These are phyloP conservation scores for Euura lappo DNA, from an alignment of 1,140 invertebrate species.

Conservation along the genomic window DNA sequence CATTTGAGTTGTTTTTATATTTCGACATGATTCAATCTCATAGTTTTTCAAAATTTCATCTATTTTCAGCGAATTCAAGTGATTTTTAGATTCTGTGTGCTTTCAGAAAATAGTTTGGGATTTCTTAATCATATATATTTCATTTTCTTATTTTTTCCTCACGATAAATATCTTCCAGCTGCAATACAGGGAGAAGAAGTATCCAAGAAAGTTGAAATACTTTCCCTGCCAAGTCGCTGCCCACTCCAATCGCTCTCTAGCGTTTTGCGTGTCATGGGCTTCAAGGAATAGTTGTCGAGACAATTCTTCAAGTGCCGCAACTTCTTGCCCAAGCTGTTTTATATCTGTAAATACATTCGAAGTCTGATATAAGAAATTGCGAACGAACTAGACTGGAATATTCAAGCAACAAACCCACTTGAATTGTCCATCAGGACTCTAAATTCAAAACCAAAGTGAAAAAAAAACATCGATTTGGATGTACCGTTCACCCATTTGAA, in stretches of 20 bases:
- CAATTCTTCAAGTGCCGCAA: constrained; percentile 87
- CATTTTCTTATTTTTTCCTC: constrained; percentile 53
- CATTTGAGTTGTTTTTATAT: no score
- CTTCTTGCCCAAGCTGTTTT: constrained; percentile 84
- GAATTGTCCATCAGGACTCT: no score
- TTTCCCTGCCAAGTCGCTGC: constrained; percentile 96
- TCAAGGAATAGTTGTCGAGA: constrained; percentile 95
- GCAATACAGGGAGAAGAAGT: constrained; percentile 99
- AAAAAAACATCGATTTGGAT: no score
- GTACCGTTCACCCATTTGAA: no score
- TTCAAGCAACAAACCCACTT: no score
- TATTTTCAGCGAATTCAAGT: no score
- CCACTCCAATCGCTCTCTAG: constrained; percentile 93
- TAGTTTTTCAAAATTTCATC: no score
- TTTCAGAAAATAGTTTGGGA: no score
- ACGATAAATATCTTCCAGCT: constrained; percentile 99
- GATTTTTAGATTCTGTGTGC: no score
- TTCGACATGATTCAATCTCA: no score
- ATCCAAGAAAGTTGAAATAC: constrained; percentile 98
- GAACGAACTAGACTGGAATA: no score
- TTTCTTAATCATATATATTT: constrained; percentile 8
- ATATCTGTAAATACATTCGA: constrained; percentile 68
- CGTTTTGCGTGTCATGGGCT: constrained; percentile 91
- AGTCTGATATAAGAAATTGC: neutral
- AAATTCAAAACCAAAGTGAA: no score